These are phyloP conservation scores for Xanthorhoe spadicearia DNA, from an alignment of 2,888 invertebrate species.

Conservation along the genomic window DNA sequence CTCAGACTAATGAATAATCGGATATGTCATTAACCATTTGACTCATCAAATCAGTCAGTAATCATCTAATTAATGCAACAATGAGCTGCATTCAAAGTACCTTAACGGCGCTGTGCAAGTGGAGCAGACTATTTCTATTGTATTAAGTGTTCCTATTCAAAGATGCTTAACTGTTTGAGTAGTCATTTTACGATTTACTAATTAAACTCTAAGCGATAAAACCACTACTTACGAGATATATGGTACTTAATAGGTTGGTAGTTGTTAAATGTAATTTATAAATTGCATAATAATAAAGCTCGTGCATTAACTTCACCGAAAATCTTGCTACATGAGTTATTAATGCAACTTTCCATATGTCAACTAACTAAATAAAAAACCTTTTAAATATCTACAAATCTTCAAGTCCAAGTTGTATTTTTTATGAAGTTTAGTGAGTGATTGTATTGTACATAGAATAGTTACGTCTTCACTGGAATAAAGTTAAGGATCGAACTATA, in stretches of 20 bases:
- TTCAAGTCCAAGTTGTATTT: no score
- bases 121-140: slow-evolving; percentile 13
- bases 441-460: neutral
- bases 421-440: no score
- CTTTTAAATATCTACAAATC: no score
- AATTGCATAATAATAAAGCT: no score
- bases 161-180: neutral
- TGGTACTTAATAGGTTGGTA: no score
- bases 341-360: no score
- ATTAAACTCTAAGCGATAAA: neutral
- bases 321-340: no score
- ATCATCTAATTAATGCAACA: slow-evolving; percentile 5
- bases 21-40: neutral
- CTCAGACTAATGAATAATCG: neutral
- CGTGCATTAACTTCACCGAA: no score
- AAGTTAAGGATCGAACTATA: slow-evolving; percentile 24
- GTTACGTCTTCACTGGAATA: neutral
- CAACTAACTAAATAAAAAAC: no score
- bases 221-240: neutral
- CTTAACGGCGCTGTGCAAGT: slow-evolving; percentile 16
- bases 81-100: slow-evolving; percentile 14
- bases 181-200: neutral
- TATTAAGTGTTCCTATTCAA: slow-evolving; percentile 3
- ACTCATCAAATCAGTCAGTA: slow-evolving; percentile 1
- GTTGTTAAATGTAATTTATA: no score